Base-by-base conservation (phyloP, 2,113 vertebrate species). In the Nasalis larvatus region DNA sequence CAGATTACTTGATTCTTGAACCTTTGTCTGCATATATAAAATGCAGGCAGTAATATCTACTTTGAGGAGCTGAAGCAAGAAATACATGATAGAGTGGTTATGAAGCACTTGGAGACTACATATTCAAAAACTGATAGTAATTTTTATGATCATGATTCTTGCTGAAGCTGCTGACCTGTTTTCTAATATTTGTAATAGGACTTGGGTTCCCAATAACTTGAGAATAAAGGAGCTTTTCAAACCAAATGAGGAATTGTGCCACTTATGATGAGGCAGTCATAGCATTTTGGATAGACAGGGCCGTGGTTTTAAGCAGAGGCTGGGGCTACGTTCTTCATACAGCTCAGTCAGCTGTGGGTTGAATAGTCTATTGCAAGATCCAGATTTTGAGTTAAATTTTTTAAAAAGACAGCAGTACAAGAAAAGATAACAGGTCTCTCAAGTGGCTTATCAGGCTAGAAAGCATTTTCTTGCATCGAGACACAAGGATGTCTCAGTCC, bases 371-470 rank as follows among this genome's bases (percentile, higher is more conserved):
- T 27, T 47, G 91, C 0, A 1, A 92, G 49, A n/a, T 5, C 25
- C 17, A 94, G 60, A 80, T 97, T 89, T 92, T 91, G 83, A 97
- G 91, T 93, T 45, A 86, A 35, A 35, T 32, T 73, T 92, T 89
- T 58, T 0, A 74, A 77, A 86, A 91, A 91, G 82, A 45, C 84
- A 77, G 66, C 16, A 16, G 27, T 77, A 85, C 18, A 71, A 93
- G 93, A 69, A 83, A 86, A 93, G 81, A 85, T 40, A 94, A 77
- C 63, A 68, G 69, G 25, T 83, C 35, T 93, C 78, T 77, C 88
- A 17, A 88, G 96, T 52, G 94, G 74, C 74, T 42, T 27, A 63
- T 76, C 63, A 78, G 60, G 52, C 73, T 83, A 35, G 73, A 76
- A 91, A 91, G 68, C 12, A 27, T 84, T 78, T 93, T 92, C 92